Base-by-base conservation (phyloP, 2,888 invertebrate genomes). In the Thyatira batis region DNA sequence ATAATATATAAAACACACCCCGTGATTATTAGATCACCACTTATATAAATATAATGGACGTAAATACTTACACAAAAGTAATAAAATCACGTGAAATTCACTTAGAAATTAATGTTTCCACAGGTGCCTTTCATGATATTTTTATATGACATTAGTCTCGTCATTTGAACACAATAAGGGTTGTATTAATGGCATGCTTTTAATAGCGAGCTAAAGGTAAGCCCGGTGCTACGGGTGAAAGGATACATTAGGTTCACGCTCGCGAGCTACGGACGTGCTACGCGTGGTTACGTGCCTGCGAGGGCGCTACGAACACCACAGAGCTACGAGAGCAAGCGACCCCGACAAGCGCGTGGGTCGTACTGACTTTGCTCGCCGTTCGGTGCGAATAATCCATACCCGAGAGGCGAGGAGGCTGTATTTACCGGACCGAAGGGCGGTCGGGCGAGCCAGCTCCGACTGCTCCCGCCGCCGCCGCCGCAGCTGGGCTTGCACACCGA, bases 351-450 rank as follows among this genome's bases (percentile, higher is more conserved):
- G 86, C 88, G 85, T 84, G 85, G 84, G 79, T 85, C 80, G 86
- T 80, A 90, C 91, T 85, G 88, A 79, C 82, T 82, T 76, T 77
- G 84, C 76, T 80, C 76, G 74, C 76, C 75, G 80, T 72, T 82
- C 75, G 78, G 80, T 72, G 76, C 86, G 87, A 90, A 89, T 90
- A 90, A 91, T 91, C 91, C 87, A 91, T 89, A 91, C 85, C 76
- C 78, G 87, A 79, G 85, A 80, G 81, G 82, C 83, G 84, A 80
- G 86, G 87, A 87, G 88, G 89, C 87, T 87, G 87, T 88, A 82
- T 85, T 87, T 85, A 87, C 88, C 84, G 89, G 90, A 89, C 87
- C 85, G 82, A 77, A 84, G 88, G 85, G 86, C 85, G 87, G 82
- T 76, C 84, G 85, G 81, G 80, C 84, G 76, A 81, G 81, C 82